These are phyloP conservation scores for Zygaena filipendulae DNA, from an alignment of 2,888 invertebrate genomes.

Conservation along the genomic window DNA sequence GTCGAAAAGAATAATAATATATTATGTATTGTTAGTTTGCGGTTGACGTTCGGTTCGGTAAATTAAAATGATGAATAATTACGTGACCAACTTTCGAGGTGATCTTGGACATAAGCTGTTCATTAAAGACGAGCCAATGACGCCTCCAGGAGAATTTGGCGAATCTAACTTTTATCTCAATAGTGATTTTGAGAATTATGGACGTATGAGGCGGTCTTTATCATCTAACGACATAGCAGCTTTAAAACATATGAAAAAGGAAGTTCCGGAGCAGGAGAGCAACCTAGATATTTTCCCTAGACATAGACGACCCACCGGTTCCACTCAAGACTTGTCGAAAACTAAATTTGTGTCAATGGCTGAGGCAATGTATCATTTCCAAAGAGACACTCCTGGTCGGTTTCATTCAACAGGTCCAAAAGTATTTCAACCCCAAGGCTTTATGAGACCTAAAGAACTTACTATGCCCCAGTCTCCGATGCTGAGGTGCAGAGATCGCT, in stretches of 20 bases:
- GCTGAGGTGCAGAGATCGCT: slow-evolving; percentile 63
- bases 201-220: slow-evolving; percentile 42
- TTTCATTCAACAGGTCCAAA: slow-evolving; percentile 47
- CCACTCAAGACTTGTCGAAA: slow-evolving; percentile 32
- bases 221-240: slow-evolving; percentile 47
- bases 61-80: slow-evolving; percentile 38
- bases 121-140: slow-evolving; percentile 41
- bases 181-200: slow-evolving; percentile 26
- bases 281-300: slow-evolving; percentile 26
- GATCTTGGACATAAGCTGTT: slow-evolving; percentile 31
- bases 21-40: too few relatives aligned
- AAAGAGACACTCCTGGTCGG: slow-evolving; percentile 69
- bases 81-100: slow-evolving; percentile 47
- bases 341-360: slow-evolving; percentile 70
- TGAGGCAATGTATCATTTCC: slow-evolving; percentile 66
- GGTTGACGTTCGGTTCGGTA: too few relatives aligned
- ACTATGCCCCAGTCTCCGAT: slow-evolving; percentile 66
- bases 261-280: slow-evolving; percentile 21
- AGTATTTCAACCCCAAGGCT: slow-evolving; percentile 28
- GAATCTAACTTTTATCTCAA: slow-evolving; percentile 21
- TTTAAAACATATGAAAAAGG: slow-evolving; percentile 28
- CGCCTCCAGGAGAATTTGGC: slow-evolving; percentile 44
- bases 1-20: too few relatives aligned
- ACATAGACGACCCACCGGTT: slow-evolving; percentile 26
- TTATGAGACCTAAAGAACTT: slow-evolving; percentile 26